Evolutionary conservation across 2,113 vertebrate species (phyloP).

Genomic region (Taxidea taxus): DNA sequence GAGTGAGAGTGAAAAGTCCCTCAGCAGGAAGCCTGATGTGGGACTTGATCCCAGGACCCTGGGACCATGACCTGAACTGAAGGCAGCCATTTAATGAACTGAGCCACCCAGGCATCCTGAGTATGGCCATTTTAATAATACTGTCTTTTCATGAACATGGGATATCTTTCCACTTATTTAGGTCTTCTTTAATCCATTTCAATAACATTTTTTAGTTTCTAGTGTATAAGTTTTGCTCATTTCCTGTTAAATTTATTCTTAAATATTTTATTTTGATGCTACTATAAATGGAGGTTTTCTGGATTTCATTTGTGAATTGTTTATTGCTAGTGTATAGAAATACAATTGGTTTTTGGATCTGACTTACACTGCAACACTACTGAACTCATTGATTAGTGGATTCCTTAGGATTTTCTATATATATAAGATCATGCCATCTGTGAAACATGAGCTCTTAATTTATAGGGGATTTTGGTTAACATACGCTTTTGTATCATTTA

Average conservation of each 20-base stretch:
- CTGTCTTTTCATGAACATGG: neutral
- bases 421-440: neutral
- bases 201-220: neutral
- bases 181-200: neutral
- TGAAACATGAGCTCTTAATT: conserved; percentile 11
- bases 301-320: neutral
- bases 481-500: neutral
- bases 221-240: neutral
- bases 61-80: too few species aligned
- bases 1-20: too few species aligned
- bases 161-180: neutral
- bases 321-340: neutral
- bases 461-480: neutral
- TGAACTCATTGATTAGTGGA: neutral
- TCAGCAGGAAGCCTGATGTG: too few species aligned
- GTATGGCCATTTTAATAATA: neutral
- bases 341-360: neutral
- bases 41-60: too few species aligned
- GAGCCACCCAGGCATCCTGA: too few species aligned
- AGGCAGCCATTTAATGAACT: too few species aligned
- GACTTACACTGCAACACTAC: neutral
- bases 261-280: neutral
- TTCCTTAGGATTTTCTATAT: neutral
- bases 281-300: neutral
- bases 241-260: neutral